A percentile compares a stretch with the other conserved stretches of the same genome.
Evolutionary conservation across 2,797 vertebrate species (phyloP).

Genomic region (Microtus obscurus): DNA sequence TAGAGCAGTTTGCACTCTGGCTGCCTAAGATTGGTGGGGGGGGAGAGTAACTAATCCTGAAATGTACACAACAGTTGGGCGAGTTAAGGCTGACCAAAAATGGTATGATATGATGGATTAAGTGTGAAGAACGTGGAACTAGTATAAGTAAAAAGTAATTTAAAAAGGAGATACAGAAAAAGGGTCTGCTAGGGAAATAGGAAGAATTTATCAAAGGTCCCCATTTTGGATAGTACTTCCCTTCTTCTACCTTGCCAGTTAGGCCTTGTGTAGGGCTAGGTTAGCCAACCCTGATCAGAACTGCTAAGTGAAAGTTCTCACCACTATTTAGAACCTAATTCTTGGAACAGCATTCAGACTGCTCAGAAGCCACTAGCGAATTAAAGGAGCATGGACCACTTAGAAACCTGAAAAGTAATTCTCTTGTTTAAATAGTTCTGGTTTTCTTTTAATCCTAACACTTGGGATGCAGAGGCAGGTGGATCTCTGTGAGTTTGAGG

Average conservation of each 20-base stretch:
- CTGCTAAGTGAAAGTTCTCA: background rate
- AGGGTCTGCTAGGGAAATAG: background rate
- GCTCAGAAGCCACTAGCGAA: background rate
- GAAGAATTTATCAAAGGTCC: background rate
- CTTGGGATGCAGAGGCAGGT: too few species aligned
- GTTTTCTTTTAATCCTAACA: too few species aligned
- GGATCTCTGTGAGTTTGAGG: too few species aligned
- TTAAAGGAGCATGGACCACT: background rate
- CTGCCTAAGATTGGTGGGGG: background rate
- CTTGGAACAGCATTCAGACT: background rate
- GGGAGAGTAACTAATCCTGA: background rate
- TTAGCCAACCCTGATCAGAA: background rate
- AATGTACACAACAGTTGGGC: background rate
- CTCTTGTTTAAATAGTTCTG: background rate
- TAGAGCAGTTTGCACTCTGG: slow-evolving; percentile 2
- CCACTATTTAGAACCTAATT: background rate
- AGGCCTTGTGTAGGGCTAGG: background rate
- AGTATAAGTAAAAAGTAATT: background rate
- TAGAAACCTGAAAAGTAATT: background rate
- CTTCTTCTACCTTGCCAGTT: background rate
- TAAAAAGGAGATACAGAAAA: background rate
- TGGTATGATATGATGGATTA: background rate
- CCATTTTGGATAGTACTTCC: background rate
- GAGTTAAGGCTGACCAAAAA: background rate
- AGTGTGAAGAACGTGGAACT: background rate